Conservation (phyloP, 2,113 vertebrate species). For the Oreochromis spilurus region DNA sequence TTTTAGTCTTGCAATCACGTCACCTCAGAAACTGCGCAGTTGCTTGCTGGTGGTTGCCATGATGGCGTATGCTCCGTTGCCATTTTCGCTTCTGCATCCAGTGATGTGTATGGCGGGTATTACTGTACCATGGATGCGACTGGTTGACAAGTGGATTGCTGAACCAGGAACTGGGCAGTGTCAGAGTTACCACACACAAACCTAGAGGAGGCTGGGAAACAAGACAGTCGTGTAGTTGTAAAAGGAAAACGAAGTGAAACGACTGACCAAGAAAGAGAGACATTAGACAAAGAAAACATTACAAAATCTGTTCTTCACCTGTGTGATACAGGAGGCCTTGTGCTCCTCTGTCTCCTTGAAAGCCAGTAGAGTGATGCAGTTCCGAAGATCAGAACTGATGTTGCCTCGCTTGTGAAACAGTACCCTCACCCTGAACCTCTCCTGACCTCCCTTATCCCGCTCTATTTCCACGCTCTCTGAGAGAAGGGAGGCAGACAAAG, state of each 20-base stretch:
- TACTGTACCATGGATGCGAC: neutral
- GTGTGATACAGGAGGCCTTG: constrained; percentile 59
- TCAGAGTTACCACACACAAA: constrained; percentile 61
- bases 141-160: neutral
- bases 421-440: constrained; percentile 43
- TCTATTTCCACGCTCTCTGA: constrained; percentile 55
- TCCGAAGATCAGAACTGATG: neutral
- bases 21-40: neutral
- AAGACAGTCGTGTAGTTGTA: neutral
- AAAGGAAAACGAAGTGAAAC: neutral
- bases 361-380: constrained; percentile 68
- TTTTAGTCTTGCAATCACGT: neutral
- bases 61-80: neutral
- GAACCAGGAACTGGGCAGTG: constrained; percentile 61
- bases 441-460: neutral
- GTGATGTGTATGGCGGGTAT: neutral
- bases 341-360: constrained; percentile 71
- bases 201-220: constrained; percentile 61
- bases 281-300: neutral
- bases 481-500: constrained; percentile 59
- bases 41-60: neutral
- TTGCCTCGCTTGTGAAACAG: constrained; percentile 61
- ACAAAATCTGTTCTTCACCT: constrained; percentile 37
- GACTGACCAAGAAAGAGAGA: neutral
- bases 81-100: neutral